Evolutionary conservation across 2,113 vertebrate species (phyloP).

Genomic region (Epinephelus lanceolatus): DNA sequence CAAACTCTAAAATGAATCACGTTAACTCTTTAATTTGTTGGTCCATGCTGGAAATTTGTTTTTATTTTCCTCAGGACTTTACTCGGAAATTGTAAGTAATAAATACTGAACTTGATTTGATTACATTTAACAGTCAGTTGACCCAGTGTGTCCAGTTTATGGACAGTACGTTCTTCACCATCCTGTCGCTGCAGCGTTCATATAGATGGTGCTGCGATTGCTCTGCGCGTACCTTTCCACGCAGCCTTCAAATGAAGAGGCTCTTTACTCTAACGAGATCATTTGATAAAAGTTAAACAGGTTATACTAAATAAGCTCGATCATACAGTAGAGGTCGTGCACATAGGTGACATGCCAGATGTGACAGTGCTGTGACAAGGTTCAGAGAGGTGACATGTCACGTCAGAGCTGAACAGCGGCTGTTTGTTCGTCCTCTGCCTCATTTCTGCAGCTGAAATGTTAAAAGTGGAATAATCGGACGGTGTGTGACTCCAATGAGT

Average conservation of each 20-base stretch:
- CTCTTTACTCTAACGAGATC: not conserved
- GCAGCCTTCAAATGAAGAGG: not conserved
- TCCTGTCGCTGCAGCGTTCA: not conserved
- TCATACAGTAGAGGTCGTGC: fast-evolving
- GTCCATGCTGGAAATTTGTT: too few relatives aligned
- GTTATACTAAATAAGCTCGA: not conserved
- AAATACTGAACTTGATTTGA: conserved; percentile 1
- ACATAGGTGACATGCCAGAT: not conserved
- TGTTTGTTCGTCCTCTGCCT: conserved; percentile 8
- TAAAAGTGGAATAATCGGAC: not conserved
- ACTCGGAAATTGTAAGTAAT: too few relatives aligned
- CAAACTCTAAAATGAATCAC: too few relatives aligned
- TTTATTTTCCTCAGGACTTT: too few relatives aligned
- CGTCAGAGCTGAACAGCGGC: not conserved
- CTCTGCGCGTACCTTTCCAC: not conserved
- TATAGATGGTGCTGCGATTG: not conserved
- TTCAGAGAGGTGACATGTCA: not conserved
- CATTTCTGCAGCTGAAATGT: not conserved
- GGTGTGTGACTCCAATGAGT: conserved; percentile 27
- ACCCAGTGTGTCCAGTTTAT: not conserved
- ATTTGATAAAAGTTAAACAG: not conserved
- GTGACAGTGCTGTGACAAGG: not conserved
- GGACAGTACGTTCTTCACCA: too few relatives aligned
- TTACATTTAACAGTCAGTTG: conserved; percentile 3
- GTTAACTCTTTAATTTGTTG: too few relatives aligned